phyloP scores from a whole-genome alignment of 2,888 invertebrate genomes.

The Chesias legatella region DNA sequence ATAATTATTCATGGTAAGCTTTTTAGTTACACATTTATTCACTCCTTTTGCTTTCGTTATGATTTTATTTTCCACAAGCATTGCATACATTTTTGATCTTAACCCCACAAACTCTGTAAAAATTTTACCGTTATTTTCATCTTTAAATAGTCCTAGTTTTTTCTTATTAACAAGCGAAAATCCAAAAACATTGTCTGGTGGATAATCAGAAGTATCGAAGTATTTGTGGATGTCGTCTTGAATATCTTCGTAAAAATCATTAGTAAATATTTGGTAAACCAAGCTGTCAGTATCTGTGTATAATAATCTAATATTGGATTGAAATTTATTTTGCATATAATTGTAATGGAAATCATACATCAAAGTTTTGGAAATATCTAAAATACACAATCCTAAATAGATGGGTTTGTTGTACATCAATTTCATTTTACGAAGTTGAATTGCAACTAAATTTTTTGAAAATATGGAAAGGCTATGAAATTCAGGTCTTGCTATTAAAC shows the following conservation, averaged over 20 bases:
- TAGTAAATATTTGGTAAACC: constrained; percentile 33
- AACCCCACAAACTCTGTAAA: constrained; percentile 21
- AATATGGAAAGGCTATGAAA: constrained; percentile 37
- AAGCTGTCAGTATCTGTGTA: constrained; percentile 34
- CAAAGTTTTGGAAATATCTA: constrained; percentile 27
- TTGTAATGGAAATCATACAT: constrained; percentile 31
- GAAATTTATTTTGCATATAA: constrained; percentile 24
- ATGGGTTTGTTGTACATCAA: constrained; percentile 18
- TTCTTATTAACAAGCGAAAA: constrained; percentile 34
- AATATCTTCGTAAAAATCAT: constrained; percentile 30
- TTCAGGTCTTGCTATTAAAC: constrained; percentile 32
- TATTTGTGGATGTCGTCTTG: constrained; percentile 21
- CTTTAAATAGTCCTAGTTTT: constrained; percentile 34
- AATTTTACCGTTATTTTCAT: constrained; percentile 25
- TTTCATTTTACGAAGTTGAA: constrained; percentile 17
- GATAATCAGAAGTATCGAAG: constrained; percentile 3
- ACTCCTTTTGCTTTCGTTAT: constrained; percentile 28
- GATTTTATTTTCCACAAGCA: constrained; percentile 23
- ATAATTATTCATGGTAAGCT: constrained; percentile 20
- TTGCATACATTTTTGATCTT: constrained; percentile 36
- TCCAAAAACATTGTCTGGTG: not conserved
- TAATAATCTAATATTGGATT: constrained; percentile 15
- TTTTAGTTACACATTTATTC: constrained; percentile 26
- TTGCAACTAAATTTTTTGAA: constrained; percentile 15
- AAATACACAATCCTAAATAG: constrained; percentile 21